Percentiles rank a stretch among this genome's conserved stretches.
Conservation (phyloP, 2,888 invertebrate genomes). For the Drosophila neotestacea region DNA sequence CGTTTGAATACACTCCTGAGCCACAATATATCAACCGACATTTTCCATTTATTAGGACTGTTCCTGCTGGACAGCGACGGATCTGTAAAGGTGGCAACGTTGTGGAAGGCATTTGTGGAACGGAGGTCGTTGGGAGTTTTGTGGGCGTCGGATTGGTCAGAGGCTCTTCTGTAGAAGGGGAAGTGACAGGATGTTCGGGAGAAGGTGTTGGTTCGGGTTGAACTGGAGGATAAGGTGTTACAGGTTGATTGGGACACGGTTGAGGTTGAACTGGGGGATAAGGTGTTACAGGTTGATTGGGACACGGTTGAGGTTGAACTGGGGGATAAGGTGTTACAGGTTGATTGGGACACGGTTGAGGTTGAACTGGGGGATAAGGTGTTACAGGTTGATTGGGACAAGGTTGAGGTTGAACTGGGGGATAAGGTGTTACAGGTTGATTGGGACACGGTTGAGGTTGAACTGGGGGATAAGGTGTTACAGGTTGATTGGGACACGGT, state of each 20-base stretch:
- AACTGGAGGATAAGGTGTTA: conserved; percentile 14
- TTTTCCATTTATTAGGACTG: conserved; percentile 46
- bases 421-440: conserved; percentile 3
- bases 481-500: not conserved
- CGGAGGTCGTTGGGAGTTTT: conserved; percentile 16
- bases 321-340: conserved; percentile 3
- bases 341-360: not conserved
- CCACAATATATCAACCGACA: conserved; percentile 77
- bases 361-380: not conserved
- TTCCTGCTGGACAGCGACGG: conserved; percentile 64
- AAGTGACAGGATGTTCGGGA: not conserved
- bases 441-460: conserved; percentile 10
- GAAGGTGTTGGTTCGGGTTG: conserved; percentile 8
- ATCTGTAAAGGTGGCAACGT: conserved; percentile 35
- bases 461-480: conserved; percentile 3
- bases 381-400: not conserved
- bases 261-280: conserved; percentile 10
- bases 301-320: not conserved
- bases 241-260: conserved; percentile 27
- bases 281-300: not conserved
- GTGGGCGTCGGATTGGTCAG: not conserved
- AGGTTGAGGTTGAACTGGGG: not conserved
- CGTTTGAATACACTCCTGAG: conserved; percentile 47
- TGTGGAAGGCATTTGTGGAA: conserved; percentile 12
- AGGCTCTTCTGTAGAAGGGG: not conserved